Evolutionary conservation across 2,888 invertebrate genomes (phyloP).

Genomic region (Tenthredo livida): DNA sequence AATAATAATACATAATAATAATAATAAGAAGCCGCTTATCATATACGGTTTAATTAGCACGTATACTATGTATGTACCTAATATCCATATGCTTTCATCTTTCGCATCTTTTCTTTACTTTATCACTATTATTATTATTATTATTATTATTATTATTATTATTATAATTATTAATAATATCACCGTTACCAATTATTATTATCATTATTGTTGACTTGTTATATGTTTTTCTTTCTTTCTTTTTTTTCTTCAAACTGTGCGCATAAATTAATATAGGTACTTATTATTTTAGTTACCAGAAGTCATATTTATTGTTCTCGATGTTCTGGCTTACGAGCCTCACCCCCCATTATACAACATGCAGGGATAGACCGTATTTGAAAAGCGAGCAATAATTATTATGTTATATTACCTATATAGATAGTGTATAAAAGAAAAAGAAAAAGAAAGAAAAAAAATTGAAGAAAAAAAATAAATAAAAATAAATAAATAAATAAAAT

Average conservation of each 20-base stretch:
- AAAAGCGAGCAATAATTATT: conserved; percentile 25
- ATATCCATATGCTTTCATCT: not conserved
- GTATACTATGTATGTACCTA: not conserved
- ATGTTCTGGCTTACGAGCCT: not conserved
- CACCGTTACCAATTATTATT: not conserved
- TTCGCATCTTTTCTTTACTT: not conserved
- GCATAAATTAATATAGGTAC: not conserved
- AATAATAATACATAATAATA: conserved; percentile 4
- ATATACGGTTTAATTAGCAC: conserved; percentile 27
- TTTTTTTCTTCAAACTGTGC: not conserved
- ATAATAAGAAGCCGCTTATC: conserved; percentile 7
- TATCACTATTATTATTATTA: not conserved
- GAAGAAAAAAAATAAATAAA: not conserved
- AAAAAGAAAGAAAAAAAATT: not conserved
- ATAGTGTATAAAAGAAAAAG: conserved; percentile 2
- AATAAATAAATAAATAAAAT: not conserved
- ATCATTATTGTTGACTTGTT: not conserved
- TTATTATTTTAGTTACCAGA: not conserved
- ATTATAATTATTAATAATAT: not conserved
- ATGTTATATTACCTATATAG: conserved; percentile 28
- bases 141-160: conserved; percentile 3
- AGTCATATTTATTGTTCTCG: not conserved
- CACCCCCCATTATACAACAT: not conserved
- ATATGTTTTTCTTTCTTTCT: not conserved
- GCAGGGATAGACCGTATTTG: not conserved